A percentile compares a stretch with the other conserved stretches of the same genome.
Evolutionary conservation across 2,113 vertebrate species (phyloP).

Genomic region (Xiphophorus couchianus): DNA sequence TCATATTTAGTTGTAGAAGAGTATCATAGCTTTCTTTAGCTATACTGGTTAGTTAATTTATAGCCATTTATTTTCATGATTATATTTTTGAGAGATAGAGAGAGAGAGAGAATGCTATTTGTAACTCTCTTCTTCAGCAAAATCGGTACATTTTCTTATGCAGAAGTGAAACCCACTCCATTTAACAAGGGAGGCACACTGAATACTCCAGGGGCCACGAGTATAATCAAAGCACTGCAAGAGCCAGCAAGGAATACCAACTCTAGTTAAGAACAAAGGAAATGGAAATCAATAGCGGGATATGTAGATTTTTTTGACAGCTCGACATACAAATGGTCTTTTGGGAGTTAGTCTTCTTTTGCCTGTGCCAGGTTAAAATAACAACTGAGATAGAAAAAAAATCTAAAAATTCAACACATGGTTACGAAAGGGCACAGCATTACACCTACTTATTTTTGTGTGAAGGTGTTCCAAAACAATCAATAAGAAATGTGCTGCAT

Average conservation of each 20-base stretch:
- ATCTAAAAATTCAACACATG: constrained; percentile 47
- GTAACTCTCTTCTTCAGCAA: constrained; percentile 59
- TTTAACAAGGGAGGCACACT: constrained; percentile 53
- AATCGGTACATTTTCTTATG: constrained; percentile 72
- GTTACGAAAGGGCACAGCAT: constrained; percentile 55
- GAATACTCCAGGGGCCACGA: constrained; percentile 63
- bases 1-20: background rate
- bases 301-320: constrained; percentile 74
- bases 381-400: constrained; percentile 41
- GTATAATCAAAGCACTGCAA: constrained; percentile 67
- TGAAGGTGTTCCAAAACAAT: constrained; percentile 68
- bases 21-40: background rate
- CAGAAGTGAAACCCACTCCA: constrained; percentile 67
- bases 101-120: constrained; percentile 33
- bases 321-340: constrained; percentile 65
- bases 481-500: constrained; percentile 63
- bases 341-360: constrained; percentile 57
- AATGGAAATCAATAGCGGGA: constrained; percentile 73
- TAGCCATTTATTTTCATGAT: background rate
- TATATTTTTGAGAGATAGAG: background rate
- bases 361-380: constrained; percentile 66
- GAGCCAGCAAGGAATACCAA: constrained; percentile 66
- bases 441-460: constrained; percentile 66
- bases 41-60: background rate
- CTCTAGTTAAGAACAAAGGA: constrained; percentile 72